A percentile compares a stretch with the other conserved stretches of the same genome.
phyloP scores from a whole-genome alignment of 2,113 vertebrate genomes.

The Bucco capensis region DNA sequence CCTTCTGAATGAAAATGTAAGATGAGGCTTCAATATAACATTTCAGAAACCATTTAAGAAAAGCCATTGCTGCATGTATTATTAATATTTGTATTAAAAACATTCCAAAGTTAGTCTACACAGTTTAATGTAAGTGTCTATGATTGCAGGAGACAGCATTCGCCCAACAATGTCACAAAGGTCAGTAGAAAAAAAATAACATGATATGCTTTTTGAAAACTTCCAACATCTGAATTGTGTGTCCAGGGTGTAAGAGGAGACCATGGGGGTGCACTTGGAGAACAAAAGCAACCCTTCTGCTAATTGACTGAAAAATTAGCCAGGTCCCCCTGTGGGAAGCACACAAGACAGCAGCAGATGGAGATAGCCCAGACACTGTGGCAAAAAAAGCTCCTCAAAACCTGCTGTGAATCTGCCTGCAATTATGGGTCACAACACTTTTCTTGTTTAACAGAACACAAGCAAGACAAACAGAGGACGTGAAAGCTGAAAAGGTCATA shows the following conservation, averaged over 20 bases:
- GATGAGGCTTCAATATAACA: not conserved
- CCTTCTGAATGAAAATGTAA: not conserved
- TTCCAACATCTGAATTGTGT: slow-evolving; percentile 75
- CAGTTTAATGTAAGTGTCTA: slow-evolving; percentile 52
- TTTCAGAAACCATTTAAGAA: not conserved
- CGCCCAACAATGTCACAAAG: slow-evolving; percentile 86
- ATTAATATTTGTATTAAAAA: not conserved
- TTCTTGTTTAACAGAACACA: slow-evolving; percentile 85
- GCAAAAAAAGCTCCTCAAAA: slow-evolving; percentile 80
- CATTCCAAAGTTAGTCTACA: not conserved
- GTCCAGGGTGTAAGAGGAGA: slow-evolving; percentile 80
- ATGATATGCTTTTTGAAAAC: slow-evolving; percentile 78
- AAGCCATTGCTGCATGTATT: not conserved
- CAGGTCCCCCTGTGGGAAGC: slow-evolving; percentile 83
- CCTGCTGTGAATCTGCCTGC: slow-evolving; percentile 87
- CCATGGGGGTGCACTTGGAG: slow-evolving; percentile 79
- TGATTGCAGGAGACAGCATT: slow-evolving; percentile 82
- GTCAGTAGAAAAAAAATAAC: slow-evolving; percentile 79
- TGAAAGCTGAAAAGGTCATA: slow-evolving; percentile 71
- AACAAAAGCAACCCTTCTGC: slow-evolving; percentile 98
- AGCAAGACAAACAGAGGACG: slow-evolving; percentile 68
- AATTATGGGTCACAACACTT: slow-evolving; percentile 87
- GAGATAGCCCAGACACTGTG: slow-evolving; percentile 81
- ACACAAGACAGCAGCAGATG: slow-evolving; percentile 87
- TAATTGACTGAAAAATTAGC: slow-evolving; percentile 99